Conservation (phyloP, 2,888 invertebrate genomes). For the Tholera decimalis region DNA sequence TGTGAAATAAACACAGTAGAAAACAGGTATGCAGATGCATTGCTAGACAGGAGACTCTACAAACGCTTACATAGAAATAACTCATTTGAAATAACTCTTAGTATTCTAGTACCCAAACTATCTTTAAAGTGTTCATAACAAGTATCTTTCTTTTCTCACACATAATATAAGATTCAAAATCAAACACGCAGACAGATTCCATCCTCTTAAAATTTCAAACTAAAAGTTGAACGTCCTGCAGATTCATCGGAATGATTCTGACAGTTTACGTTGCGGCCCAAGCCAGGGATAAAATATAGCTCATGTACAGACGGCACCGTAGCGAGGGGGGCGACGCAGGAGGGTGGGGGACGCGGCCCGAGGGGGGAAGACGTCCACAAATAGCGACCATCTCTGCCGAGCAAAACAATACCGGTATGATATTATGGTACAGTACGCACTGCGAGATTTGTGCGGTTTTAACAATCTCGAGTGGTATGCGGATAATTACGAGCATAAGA, state of each 20-base stretch:
- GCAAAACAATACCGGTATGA: slow-evolving; percentile 90
- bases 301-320: slow-evolving; percentile 88
- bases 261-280: slow-evolving; percentile 89
- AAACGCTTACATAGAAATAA: slow-evolving; percentile 6
- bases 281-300: slow-evolving; percentile 90
- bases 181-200: slow-evolving; percentile 60
- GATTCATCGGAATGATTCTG: slow-evolving; percentile 86
- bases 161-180: slow-evolving; percentile 47
- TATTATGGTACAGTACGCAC: slow-evolving; percentile 83
- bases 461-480: slow-evolving; percentile 63
- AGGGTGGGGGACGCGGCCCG: slow-evolving; percentile 59
- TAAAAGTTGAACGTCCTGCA: slow-evolving; percentile 88
- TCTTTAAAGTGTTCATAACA: slow-evolving; percentile 13
- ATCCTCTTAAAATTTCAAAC: slow-evolving; percentile 77
- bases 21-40: slow-evolving; percentile 17
- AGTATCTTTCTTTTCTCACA: slow-evolving; percentile 10
- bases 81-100: slow-evolving; percentile 5
- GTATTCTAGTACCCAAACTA: slow-evolving; percentile 2
- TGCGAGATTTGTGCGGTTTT: slow-evolving; percentile 71
- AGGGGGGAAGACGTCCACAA: slow-evolving; percentile 84
- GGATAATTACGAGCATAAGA: slow-evolving; percentile 51
- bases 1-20: slow-evolving; percentile 33
- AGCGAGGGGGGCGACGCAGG: slow-evolving; percentile 70
- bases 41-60: slow-evolving; percentile 16
- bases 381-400: slow-evolving; percentile 88